Conservation (phyloP, 2,797 vertebrate genomes). For the Hippocampus kuda region DNA sequence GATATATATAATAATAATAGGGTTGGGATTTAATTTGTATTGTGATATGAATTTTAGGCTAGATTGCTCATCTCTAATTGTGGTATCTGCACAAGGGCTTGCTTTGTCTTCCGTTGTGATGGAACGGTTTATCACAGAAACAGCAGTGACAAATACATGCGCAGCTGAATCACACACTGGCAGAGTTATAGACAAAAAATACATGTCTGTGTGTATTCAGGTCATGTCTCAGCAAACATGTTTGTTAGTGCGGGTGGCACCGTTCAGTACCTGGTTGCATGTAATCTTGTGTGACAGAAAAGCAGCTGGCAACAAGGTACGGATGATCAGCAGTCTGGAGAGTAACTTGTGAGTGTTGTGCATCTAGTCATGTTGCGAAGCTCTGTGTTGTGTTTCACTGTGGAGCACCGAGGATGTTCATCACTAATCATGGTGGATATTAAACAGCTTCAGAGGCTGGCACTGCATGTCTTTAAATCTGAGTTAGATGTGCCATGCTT, state of each 20-base stretch:
- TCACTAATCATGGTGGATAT: background rate
- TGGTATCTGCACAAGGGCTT: background rate
- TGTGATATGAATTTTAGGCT: no score
- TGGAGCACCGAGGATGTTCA: background rate
- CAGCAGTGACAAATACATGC: background rate
- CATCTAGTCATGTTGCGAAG: background rate
- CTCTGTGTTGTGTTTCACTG: background rate
- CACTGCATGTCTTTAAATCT: slow-evolving; percentile 18
- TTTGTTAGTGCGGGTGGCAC: slow-evolving; percentile 8
- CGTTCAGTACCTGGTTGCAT: slow-evolving; percentile 26
- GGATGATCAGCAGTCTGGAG: slow-evolving; percentile 5
- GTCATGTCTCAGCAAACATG: slow-evolving; percentile 7
- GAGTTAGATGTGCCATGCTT: slow-evolving; percentile 33
- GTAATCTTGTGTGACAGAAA: slow-evolving; percentile 53
- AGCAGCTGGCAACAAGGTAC: slow-evolving; percentile 42
- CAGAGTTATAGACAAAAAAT: slow-evolving; percentile 16
- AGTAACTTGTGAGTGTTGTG: slow-evolving; percentile 1
- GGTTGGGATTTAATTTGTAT: no score
- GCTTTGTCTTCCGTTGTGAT: background rate
- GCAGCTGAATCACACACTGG: background rate
- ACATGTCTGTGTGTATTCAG: slow-evolving; percentile 6
- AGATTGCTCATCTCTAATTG: no score
- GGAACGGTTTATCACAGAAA: background rate
- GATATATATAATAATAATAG: no score
- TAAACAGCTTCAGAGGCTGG: slow-evolving; percentile 10